These are phyloP conservation scores for Eulemur coronatus DNA, from an alignment of 2,797 vertebrate genomes.

Conservation along the genomic window DNA sequence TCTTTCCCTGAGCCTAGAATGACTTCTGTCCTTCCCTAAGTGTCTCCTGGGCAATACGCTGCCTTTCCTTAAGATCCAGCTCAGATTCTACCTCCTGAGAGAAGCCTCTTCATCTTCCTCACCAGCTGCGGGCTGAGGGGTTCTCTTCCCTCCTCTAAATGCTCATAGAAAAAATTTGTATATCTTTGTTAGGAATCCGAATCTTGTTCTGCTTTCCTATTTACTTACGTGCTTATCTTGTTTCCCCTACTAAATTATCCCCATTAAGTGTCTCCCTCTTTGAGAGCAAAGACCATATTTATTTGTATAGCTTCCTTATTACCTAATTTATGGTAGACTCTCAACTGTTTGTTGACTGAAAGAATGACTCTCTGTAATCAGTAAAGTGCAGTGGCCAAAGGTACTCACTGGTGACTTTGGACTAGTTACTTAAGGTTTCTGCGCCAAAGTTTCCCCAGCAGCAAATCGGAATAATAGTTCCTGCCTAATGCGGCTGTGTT, in stretches of 20 bases:
- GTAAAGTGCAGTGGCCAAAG: background rate
- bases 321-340: background rate
- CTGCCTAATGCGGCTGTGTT: background rate
- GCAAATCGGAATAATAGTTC: background rate
- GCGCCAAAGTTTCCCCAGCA: background rate
- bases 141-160: background rate
- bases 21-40: background rate
- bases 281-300: constrained; percentile 11
- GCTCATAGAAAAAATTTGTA: background rate
- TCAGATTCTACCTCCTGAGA: background rate
- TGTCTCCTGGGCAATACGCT: background rate
- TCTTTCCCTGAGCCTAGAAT: background rate
- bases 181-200: background rate
- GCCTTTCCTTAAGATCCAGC: background rate
- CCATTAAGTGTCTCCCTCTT: background rate
- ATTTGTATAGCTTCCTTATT: background rate
- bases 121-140: background rate
- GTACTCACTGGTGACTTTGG: background rate
- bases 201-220: background rate
- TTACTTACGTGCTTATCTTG: background rate
- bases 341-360: constrained; percentile 6
- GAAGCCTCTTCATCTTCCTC: background rate
- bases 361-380: constrained; percentile 1
- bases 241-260: background rate
- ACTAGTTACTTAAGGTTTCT: background rate